Evolutionary conservation across 37 sponge, comb jelly and placozoan genomes (phyloP).

Genomic region (Ianthella basta): DNA sequence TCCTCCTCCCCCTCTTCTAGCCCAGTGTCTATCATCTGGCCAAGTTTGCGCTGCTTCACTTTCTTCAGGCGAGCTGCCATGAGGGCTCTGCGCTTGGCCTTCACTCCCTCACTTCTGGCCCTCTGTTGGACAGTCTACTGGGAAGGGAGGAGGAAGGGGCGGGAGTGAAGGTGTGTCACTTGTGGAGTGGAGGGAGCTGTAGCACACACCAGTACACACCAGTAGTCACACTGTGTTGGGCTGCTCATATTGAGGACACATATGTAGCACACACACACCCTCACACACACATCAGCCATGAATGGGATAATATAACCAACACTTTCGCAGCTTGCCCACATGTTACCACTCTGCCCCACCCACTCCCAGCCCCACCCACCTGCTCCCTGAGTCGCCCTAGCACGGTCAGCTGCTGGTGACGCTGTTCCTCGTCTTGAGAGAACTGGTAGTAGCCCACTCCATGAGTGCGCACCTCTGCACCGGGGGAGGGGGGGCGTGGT

Average conservation of each 20-base stretch:
- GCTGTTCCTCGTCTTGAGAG: slow-evolving; percentile 71
- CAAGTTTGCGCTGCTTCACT: slow-evolving; percentile 57
- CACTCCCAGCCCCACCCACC: slow-evolving; percentile 40
- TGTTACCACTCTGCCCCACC: background rate
- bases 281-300: background rate
- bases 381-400: slow-evolving; percentile 75
- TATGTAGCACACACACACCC: background rate
- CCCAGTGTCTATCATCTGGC: slow-evolving; percentile 4
- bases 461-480: slow-evolving; percentile 75
- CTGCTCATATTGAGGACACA: no score
- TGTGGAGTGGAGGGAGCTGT: no score
- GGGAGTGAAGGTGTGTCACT: background rate
- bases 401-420: slow-evolving; percentile 77
- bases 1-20: slow-evolving; percentile 19
- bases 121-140: slow-evolving; percentile 77
- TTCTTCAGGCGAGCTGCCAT: slow-evolving; percentile 78
- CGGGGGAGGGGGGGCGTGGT: background rate
- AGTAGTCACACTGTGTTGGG: no score
- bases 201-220: no score
- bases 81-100: slow-evolving; percentile 58
- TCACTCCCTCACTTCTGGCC: slow-evolving; percentile 57
- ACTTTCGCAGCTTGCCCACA: no score
- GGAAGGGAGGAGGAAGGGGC: background rate
- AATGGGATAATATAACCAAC: no score
- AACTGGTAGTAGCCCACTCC: slow-evolving; percentile 94